A percentile compares a stretch with the other conserved stretches of the same genome.
phyloP scores from a whole-genome alignment of 2,797 vertebrate genomes.

The Liparis tanakae region DNA sequence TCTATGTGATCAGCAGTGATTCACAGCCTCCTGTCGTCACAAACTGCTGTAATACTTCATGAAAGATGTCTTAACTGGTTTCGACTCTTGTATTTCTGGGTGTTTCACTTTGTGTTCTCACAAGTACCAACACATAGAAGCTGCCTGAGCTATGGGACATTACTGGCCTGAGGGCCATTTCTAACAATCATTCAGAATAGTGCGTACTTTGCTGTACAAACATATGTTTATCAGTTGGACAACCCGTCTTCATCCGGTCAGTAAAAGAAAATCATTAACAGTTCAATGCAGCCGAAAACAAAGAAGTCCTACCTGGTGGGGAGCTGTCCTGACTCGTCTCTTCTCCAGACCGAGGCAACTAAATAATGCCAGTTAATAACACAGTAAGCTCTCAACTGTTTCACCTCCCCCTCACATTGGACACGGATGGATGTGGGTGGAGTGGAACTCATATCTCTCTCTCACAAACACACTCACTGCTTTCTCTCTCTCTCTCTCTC shows the following conservation, averaged over 20 bases:
- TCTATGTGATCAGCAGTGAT: constrained; percentile 66
- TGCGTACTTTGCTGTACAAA: not conserved
- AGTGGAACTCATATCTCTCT: constrained; percentile 68
- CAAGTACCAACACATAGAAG: constrained; percentile 49
- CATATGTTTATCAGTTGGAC: not conserved
- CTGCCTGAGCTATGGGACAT: constrained; percentile 12
- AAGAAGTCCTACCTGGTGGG: constrained; percentile 66
- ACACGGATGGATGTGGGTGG: constrained; percentile 78
- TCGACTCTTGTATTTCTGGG: not conserved
- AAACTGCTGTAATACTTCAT: constrained; percentile 37
- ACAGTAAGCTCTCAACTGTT: constrained; percentile 67
- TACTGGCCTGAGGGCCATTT: constrained; percentile 17
- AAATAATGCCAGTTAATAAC: constrained; percentile 66
- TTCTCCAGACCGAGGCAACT: constrained; percentile 57
- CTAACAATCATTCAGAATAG: constrained; percentile 10
- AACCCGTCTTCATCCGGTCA: not conserved
- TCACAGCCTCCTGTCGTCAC: constrained; percentile 51
- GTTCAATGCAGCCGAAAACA: not conserved
- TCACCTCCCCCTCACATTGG: constrained; percentile 79
- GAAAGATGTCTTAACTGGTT: constrained; percentile 17
- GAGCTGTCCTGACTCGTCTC: constrained; percentile 51
- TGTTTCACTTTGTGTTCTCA: constrained; percentile 1
- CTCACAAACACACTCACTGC: not conserved
- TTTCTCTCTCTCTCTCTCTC: not conserved
- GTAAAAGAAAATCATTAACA: constrained; percentile 19